A percentile compares a stretch with the other conserved stretches of the same genome.
phyloP scores from a whole-genome alignment of 2,888 invertebrate species.

The Nephrotoma appendiculata region DNA sequence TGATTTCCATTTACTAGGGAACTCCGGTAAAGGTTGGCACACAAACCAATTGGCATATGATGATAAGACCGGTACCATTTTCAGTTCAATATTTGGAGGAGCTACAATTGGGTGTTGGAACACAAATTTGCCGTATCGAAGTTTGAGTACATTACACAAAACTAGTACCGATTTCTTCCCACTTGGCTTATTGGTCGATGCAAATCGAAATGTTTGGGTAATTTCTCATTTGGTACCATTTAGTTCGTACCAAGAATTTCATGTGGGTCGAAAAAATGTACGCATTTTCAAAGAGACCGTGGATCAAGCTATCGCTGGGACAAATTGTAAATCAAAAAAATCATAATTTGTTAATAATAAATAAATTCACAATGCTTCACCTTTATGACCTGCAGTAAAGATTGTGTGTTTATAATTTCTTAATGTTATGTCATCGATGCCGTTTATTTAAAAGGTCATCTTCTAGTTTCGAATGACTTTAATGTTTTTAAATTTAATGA shows the following conservation, averaged over 20 bases:
- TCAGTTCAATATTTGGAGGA: constrained; percentile 58
- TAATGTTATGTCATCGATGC: too few species aligned
- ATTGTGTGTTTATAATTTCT: too few species aligned
- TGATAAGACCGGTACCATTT: constrained; percentile 48
- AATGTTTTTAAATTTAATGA: too few species aligned
- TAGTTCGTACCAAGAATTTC: constrained; percentile 40
- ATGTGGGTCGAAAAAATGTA: too few species aligned
- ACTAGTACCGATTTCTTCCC: constrained; percentile 55
- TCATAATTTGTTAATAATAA: too few species aligned
- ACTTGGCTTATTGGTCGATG: constrained; percentile 58
- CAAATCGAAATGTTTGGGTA: constrained; percentile 56
- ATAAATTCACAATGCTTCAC: too few species aligned
- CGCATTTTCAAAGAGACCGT: too few species aligned
- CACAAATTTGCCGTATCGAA: constrained; percentile 24
- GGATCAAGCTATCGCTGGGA: too few species aligned
- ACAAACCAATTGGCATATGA: constrained; percentile 61
- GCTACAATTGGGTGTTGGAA: constrained; percentile 77
- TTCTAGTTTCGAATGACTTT: too few species aligned
- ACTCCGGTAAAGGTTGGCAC: constrained; percentile 55
- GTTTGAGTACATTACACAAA: constrained; percentile 40
- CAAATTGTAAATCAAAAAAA: too few species aligned
- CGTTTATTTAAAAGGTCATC: too few species aligned
- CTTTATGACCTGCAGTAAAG: too few species aligned
- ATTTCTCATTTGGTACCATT: constrained; percentile 62
- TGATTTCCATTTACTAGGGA: constrained; percentile 55